These are phyloP conservation scores for Tethya wilhelma DNA, from an alignment of 37 sponge, comb jelly and placozoan genomes.

Conservation along the genomic window DNA sequence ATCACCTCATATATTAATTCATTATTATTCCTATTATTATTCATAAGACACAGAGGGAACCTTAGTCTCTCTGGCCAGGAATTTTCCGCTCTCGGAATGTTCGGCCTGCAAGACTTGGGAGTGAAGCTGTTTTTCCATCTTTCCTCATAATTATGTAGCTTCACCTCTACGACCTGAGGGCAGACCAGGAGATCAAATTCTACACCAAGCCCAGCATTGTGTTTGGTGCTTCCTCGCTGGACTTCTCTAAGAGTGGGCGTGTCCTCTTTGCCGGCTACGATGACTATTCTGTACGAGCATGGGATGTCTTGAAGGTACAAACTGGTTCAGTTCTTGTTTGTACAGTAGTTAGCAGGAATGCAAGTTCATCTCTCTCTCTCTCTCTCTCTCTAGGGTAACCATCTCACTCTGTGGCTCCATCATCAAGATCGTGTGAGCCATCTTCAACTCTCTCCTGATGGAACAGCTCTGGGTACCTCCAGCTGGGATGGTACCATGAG, in stretches of 20 bases:
- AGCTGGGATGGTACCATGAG: slow-evolving; percentile 90
- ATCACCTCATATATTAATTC: no score
- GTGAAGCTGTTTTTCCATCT: no score
- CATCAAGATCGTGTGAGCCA: slow-evolving; percentile 65
- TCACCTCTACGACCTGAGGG: slow-evolving; percentile 85
- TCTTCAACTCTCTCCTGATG: slow-evolving; percentile 84
- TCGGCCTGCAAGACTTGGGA: no score
- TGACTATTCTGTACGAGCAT: slow-evolving; percentile 74
- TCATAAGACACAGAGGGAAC: no score
- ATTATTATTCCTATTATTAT: no score
- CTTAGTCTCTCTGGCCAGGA: no score
- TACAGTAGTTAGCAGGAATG: not conserved
- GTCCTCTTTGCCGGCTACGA: slow-evolving; percentile 86
- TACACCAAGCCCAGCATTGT: slow-evolving; percentile 74
- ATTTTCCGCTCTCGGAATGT: no score
- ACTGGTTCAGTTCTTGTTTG: not conserved
- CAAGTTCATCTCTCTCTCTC: no score
- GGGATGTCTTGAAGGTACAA: slow-evolving; percentile 88
- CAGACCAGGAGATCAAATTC: slow-evolving; percentile 78
- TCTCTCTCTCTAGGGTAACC: slow-evolving; percentile 49
- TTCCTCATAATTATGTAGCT: slow-evolving; percentile 32
- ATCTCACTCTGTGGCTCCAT: slow-evolving; percentile 59
- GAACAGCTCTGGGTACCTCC: slow-evolving; percentile 72
- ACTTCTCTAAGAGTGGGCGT: slow-evolving; percentile 85
- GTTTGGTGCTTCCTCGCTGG: slow-evolving; percentile 71